phyloP scores from a whole-genome alignment of 92 coral and sea anemone species.

The Paragorgia papillata region DNA sequence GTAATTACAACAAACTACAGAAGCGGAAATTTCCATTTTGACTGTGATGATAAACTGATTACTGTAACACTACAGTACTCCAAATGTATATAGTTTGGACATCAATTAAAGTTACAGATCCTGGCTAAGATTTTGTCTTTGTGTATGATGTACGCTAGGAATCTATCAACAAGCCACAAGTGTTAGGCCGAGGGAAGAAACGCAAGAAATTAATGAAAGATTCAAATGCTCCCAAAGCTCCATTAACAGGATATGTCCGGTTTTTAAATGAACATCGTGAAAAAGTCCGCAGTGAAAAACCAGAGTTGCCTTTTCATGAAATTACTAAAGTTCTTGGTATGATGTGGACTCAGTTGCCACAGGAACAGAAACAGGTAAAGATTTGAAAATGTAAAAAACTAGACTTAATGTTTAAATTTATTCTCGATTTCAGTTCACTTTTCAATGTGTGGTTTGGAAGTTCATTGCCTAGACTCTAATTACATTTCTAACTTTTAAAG shows the following conservation, averaged over 20 bases:
- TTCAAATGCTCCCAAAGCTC: conserved; percentile 96
- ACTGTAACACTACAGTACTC: too few species aligned
- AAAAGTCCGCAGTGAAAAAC: conserved; percentile 90
- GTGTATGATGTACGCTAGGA: neutral
- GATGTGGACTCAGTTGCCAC: conserved; percentile 98
- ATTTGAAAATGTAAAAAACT: too few species aligned
- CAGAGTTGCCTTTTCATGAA: conserved; percentile 96
- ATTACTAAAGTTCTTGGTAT: conserved; percentile 94
- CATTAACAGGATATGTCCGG: conserved; percentile 96
- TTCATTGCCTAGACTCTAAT: too few species aligned
- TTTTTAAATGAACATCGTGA: conserved; percentile 93
- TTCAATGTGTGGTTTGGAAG: too few species aligned
- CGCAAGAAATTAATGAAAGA: conserved; percentile 91
- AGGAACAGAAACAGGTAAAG: conserved; percentile 83
- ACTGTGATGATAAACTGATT: too few species aligned
- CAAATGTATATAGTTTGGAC: too few species aligned
- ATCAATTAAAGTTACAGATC: too few species aligned
- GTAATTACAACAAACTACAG: too few species aligned
- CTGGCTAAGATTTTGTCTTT: neutral
- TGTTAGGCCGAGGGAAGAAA: conserved; percentile 67
- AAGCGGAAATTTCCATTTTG: too few species aligned
- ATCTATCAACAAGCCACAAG: neutral
- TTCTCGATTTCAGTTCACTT: too few species aligned
- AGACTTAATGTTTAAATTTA: too few species aligned
- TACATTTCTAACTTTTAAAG: too few species aligned